Evolutionary conservation across 2,888 invertebrate species (phyloP).

Genomic region (Crioceris asparagi): DNA sequence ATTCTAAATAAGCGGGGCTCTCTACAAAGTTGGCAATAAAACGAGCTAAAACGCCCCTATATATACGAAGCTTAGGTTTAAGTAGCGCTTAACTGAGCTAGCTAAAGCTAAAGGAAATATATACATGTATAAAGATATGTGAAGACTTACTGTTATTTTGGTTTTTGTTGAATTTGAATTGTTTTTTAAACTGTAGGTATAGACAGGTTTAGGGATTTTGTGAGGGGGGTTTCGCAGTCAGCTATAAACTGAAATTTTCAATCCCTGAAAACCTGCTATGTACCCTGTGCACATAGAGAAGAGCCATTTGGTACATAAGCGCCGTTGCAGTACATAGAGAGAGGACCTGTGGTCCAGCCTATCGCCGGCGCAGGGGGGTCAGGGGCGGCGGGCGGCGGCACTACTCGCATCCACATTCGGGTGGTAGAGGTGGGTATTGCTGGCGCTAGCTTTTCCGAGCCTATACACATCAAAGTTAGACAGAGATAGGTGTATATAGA

Average conservation of each 20-base stretch:
- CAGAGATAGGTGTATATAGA: constrained; percentile 15
- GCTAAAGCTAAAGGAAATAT: too few relatives aligned
- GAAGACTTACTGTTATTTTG: constrained; percentile 27
- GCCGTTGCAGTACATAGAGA: constrained; percentile 22
- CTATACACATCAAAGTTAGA: too few relatives aligned
- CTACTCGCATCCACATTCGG: too few relatives aligned
- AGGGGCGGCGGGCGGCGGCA: not conserved
- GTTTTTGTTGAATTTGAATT: constrained; percentile 23
- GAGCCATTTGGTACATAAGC: constrained; percentile 19
- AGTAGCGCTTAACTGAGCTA: too few relatives aligned
- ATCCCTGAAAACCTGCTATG: constrained; percentile 21
- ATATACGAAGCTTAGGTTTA: too few relatives aligned
- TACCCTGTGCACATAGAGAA: constrained; percentile 18
- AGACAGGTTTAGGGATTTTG: constrained; percentile 36
- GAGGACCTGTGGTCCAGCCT: constrained; percentile 23
- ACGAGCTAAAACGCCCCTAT: too few relatives aligned
- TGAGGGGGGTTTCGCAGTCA: constrained; percentile 38
- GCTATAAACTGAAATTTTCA: constrained; percentile 40
- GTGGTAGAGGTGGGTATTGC: not conserved
- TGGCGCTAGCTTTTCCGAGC: too few relatives aligned
- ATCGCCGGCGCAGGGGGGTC: constrained; percentile 21
- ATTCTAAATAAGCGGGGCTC: too few relatives aligned
- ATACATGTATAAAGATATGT: too few relatives aligned
- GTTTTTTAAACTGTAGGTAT: constrained; percentile 38
- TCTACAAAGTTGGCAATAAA: too few relatives aligned